Conservation (phyloP, 2,797 vertebrate genomes). For the Enteromius treurensis region DNA sequence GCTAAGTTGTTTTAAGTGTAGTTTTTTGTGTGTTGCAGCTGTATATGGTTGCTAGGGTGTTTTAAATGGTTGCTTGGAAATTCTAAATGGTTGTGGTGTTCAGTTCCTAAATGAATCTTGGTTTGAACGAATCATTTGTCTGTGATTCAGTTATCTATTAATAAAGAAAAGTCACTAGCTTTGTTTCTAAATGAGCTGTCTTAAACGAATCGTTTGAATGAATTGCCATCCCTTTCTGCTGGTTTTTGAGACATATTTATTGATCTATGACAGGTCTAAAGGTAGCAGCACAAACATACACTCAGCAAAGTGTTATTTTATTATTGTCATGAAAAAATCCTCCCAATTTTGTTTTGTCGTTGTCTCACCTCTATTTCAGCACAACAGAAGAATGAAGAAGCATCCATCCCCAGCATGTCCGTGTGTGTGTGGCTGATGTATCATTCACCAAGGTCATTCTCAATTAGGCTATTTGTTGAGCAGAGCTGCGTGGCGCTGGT, state of each 20-base stretch:
- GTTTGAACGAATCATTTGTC: background rate
- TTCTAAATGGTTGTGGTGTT: background rate
- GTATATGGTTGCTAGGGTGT: too few relatives aligned
- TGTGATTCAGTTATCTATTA: background rate
- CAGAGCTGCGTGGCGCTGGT: conserved; percentile 79
- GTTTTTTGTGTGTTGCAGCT: too few relatives aligned
- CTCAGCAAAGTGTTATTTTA: background rate
- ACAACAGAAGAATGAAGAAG: conserved; percentile 61
- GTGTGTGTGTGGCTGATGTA: conserved; percentile 70
- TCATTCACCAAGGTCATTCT: conserved; percentile 83
- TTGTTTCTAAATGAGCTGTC: background rate
- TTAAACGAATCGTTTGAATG: background rate
- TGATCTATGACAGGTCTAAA: background rate
- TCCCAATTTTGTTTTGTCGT: background rate
- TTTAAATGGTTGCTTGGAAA: background rate
- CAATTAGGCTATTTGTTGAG: conserved; percentile 83
- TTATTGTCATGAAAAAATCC: background rate
- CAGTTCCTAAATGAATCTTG: background rate
- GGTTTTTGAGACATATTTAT: background rate
- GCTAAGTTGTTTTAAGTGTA: too few relatives aligned
- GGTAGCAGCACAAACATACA: background rate
- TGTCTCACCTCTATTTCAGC: background rate
- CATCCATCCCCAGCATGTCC: background rate
- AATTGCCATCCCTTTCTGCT: background rate
- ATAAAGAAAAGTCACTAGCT: background rate